Percentiles rank a stretch among this genome's conserved stretches.
phyloP scores from a whole-genome alignment of 2,113 vertebrate species.

The Amazona guildingii region DNA sequence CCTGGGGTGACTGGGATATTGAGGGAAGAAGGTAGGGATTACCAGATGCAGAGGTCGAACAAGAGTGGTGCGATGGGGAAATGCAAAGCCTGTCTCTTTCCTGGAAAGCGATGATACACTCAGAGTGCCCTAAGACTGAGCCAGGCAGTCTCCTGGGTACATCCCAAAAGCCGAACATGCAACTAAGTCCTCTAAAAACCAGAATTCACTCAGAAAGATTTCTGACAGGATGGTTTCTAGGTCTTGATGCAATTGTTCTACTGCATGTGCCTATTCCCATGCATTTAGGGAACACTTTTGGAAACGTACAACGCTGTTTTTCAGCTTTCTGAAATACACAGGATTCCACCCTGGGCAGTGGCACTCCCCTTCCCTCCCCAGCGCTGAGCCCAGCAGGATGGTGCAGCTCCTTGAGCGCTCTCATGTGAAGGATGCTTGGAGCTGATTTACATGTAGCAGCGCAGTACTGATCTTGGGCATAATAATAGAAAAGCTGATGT shows the following conservation, averaged over 20 bases:
- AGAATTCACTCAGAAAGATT: background rate
- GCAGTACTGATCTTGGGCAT: background rate
- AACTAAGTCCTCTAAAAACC: background rate
- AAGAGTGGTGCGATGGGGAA: fast-evolving
- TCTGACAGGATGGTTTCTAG: background rate
- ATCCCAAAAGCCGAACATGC: background rate
- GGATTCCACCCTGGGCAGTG: background rate
- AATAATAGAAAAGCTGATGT: constrained; percentile 56
- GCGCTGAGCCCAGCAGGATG: background rate
- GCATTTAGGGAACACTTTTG: background rate
- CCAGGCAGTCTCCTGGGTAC: background rate
- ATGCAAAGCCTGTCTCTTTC: background rate
- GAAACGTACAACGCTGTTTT: fast-evolving
- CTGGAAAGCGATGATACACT: background rate
- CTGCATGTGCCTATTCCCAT: background rate
- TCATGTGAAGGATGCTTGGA: background rate
- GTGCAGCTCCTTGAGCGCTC: background rate
- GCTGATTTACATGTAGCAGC: background rate
- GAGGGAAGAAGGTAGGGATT: background rate
- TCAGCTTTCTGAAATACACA: background rate
- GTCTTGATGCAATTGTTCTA: background rate
- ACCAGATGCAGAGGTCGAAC: background rate
- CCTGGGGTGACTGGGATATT: background rate
- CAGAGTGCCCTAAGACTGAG: background rate
- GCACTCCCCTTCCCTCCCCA: background rate